Conservation (phyloP, 2,113 vertebrate genomes). For the Laterallus jamaicensis region DNA sequence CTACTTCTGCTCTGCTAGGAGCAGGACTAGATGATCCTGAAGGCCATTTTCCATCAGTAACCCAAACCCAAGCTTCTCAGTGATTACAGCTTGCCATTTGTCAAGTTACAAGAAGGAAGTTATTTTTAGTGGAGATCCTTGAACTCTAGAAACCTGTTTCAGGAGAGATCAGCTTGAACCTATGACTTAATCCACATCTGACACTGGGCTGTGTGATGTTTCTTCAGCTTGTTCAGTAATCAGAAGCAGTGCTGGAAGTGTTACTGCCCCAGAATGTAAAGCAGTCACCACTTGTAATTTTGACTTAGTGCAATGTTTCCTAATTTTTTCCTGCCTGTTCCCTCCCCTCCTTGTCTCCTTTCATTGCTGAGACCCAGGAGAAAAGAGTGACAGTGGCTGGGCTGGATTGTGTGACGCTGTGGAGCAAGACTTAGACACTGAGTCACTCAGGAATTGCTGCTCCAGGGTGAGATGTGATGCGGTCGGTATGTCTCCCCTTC, state of each 20-base stretch:
- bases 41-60: not conserved
- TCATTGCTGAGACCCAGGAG: not conserved
- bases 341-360: not conserved
- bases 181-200: not conserved
- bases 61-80: not conserved
- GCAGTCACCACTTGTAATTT: rapidly evolving
- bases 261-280: not conserved
- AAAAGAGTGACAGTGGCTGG: not conserved
- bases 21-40: not conserved
- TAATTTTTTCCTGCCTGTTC: not conserved
- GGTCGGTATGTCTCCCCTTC: not conserved
- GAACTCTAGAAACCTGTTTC: not conserved
- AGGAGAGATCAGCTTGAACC: not conserved
- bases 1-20: not conserved
- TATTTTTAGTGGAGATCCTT: constrained; percentile 55
- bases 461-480: not conserved
- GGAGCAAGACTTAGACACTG: not conserved
- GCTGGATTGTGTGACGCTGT: not conserved
- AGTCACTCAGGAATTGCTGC: constrained; percentile 4
- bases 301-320: not conserved
- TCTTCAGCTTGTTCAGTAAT: not conserved
- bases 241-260: not conserved
- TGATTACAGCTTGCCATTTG: not conserved
- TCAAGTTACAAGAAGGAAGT: not conserved
- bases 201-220: rapidly evolving